A percentile compares a stretch with the other conserved stretches of the same genome.
Evolutionary conservation across 1,140 invertebrate genomes (phyloP).

Genomic region (Papilio machaon): DNA sequence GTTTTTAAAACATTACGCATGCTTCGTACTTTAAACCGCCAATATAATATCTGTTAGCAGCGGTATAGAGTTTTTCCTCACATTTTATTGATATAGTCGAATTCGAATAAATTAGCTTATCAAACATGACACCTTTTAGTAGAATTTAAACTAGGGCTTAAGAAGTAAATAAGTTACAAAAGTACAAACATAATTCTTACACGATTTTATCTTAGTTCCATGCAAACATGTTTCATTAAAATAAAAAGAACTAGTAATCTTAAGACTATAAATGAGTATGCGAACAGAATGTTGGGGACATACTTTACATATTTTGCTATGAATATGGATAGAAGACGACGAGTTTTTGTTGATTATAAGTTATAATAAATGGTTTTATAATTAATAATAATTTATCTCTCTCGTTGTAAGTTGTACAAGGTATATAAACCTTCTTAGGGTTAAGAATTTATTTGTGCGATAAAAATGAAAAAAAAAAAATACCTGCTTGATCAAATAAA

Average conservation of each 20-base stretch:
- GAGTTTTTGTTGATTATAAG: background rate
- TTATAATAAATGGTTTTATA: too few species aligned
- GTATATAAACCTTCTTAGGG: background rate
- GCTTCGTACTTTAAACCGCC: too few species aligned
- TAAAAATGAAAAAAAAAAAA: background rate
- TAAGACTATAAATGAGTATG: background rate
- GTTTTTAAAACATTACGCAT: background rate
- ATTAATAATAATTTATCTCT: too few species aligned
- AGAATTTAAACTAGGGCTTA: too few species aligned
- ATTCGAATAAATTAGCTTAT: too few species aligned
- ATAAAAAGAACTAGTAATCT: slow-evolving; percentile 28
- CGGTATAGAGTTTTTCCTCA: too few species aligned
- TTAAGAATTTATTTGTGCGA: background rate
- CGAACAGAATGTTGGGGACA: background rate
- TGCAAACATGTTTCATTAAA: slow-evolving; percentile 3
- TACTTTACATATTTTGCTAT: background rate
- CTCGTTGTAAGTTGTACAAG: too few species aligned
- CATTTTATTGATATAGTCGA: too few species aligned
- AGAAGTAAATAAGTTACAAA: too few species aligned
- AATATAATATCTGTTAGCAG: too few species aligned
- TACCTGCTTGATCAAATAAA: slow-evolving; percentile 4
- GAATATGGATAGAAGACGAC: background rate
- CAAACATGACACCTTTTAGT: too few species aligned
- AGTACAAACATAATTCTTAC: too few species aligned
- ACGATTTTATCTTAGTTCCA: background rate